Base-by-base conservation (phyloP, 2,113 vertebrate species). In the Gnathonemus echidnorhynchus region DNA sequence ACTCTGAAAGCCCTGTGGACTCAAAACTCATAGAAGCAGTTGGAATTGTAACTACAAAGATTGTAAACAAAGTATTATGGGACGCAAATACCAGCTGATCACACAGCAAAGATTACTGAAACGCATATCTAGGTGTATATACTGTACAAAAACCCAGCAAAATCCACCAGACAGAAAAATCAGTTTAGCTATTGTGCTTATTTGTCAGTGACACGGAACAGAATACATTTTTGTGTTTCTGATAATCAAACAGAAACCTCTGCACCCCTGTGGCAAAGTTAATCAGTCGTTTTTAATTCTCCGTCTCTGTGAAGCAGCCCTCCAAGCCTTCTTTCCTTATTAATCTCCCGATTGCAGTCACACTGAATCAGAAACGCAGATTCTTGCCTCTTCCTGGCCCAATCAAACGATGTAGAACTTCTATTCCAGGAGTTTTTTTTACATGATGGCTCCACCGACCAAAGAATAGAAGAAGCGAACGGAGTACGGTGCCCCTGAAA, bases 221-320 rank as follows among this genome's bases (percentile, higher is more conserved):
- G 48, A 52, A 35, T 35, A 50, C 8, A 86, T 46, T 46, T 45
- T 31, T 87, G 45, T 87, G 46, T 53, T 52, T 49, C 39, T 87
- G 48, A 48, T 56, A 52, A 53, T 87, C 39, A 87, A 7, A 53
- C 13, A 56, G 86, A 52, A 87, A 87, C 24, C 27, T 27, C 31
- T 39, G 53, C 48, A 87, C 27, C 46, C 7, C 50, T 9, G 13
- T n/a, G 84, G 45, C 42, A 17, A 86, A 86, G 19, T 86, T 86
- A 86, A 86, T 48, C n/a, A 87, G 49, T 53, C 13, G 5, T 87
- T 56, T 70, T 87, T 87, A 87, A 56, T 87, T 87, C n/a, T 13
- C 24, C 7, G 5, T 87, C 27, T 9, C 27, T 87, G 0, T 17
- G 48, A 87, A 39, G 27, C 50, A 87, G 13, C n/a, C 7, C 86